Base-by-base conservation (phyloP, 2,888 invertebrate species). In the Ethmia dodecea region DNA sequence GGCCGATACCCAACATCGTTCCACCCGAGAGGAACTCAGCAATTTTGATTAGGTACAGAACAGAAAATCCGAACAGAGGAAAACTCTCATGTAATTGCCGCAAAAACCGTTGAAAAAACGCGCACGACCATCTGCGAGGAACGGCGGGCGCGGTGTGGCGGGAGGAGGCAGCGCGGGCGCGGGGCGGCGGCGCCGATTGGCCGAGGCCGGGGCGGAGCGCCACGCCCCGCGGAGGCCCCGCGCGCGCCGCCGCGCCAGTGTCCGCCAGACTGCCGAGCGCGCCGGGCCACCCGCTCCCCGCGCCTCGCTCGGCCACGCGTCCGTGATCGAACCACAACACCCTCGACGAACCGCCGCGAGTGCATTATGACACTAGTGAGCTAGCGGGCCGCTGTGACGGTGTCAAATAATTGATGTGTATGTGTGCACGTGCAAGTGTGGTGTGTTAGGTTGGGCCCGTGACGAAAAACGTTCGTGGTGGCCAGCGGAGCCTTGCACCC, bases 301-400 rank as follows among this genome's bases (percentile, higher is more conserved):
- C 78, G 81, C 78, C 74, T 69, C 77, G 76, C 80, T 87, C 88
- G 88, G 86, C 86, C 71, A 55, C 77, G 74, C 70, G 74, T 57
- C 70, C 73, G 75, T 67, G 65, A 66, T 60, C 65, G 65, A 63
- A 70, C 57, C 62, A 67, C 70, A 63, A 65, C 61, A 62, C 59
- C 63, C 55, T 60, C 52, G 52, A 62, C 52, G 52, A n/a, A 61
- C 72, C 76, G 77, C 68, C 83, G 84, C 84, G 84, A 80, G 84
- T 84, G 84, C 83, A 84, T 65, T 79, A 86, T 86, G 84, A 84
- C 83, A 83, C 78, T 84, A 72, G 83, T 80, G 84, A 86, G 84
- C 73, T 86, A 86, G 84, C 84, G 84, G 84, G 79, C 81, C 80
- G 80, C 74, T 72, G 84, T 81, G 81, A 84, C 83, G 80, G 83